Base-by-base conservation (phyloP, 2,113 vertebrate genomes). In the Pollimyrus isidori region DNA sequence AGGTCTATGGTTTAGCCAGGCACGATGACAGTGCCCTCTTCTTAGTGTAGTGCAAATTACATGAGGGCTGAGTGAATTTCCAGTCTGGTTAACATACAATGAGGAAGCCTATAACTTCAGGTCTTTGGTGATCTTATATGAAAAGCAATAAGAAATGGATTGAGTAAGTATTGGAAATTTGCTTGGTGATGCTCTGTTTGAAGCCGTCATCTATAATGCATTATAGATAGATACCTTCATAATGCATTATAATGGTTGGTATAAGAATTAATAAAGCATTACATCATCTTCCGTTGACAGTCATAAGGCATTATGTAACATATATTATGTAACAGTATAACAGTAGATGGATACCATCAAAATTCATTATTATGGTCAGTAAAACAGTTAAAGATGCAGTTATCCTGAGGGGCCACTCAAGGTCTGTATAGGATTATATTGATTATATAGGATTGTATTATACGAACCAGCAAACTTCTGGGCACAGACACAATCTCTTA, bases 1-100 rank as follows among this genome's bases (percentile, higher is more conserved):
- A 96, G 94, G 94, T 92, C 87, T 76, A 15, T 7, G 26, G 35
- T 76, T 13, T 4, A 0, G 35, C 73, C 35, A 2, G 13, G 30
- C 26, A 42, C 13, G 7, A 13, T 69, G 62, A 13, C 62, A 69
- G 3, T 69, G n/a, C n/a, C n/a, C 7, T 65, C 62, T 30, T 65
- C n/a, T 11, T 3, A n/a, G 45, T 39, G 56, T 23, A 58, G 6
- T 23, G 56, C 56, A 58, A 23, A 58, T n/a, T 58, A 58, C 56
- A 58, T 9, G 56, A n/a, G 56, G 21, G n/a, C 56, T n/a, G 56
- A 58, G 53, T 56, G 53, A n/a, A 23, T 58, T 58, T 21, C 21
- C 53, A 23, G 53, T 58, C 53, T 58, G 19, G 53, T 58, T 58
- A 58, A 58, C 53, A 58, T 58, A 58, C 23, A 21, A 58, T 58